Evolutionary conservation across 2,113 vertebrate species (phyloP), one percentile per base, ranked within the genome.

Genomic region (Amia ocellicauda): DNA sequence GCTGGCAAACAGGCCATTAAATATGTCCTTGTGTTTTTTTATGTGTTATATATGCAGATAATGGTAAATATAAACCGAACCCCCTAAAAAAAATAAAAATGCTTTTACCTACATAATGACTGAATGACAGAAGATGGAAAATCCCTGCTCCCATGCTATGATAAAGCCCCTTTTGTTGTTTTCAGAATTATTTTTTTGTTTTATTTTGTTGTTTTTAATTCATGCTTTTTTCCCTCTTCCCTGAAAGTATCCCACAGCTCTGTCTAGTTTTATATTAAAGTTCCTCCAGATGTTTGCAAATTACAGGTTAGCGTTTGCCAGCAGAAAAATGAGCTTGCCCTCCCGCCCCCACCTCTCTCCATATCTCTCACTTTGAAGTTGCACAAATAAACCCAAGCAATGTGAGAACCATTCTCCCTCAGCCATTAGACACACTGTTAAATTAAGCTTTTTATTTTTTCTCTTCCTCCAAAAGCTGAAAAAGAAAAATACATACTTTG

Each of bases 201-300:
- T 69, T 67, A 53, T 71, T 79, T 76, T 75, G 43, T 75, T 36
- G 5, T 36, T 36, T 36, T 36, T 36, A 36, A 36, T 36, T 36
- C 31, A 36, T 36, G 66, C 81, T 83, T 80, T 78, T 69, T n/a
- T n/a, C n/a, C n/a, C n/a, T n/a, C 64, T 75, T 24, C 72, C 69
- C 16, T 78, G 64, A 51, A 67, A 77, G 65, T 73, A 71, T 84
- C 80, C 76, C 75, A 72, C 7, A 66, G 75, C 76, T 78, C 75
- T 54, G 73, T 83, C 67, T 60, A 61, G 53, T 80, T 75, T 63
- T 64, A 69, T 64, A 50, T 71, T 82, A 84, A 86, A 63, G 71
- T 77, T 77, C 61, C 75, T 78, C 83, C 86, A 86, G 88, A 89
- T 86, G 84, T 87, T 77, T 72, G 58, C 54, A 78, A 84, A 88